Conservation (phyloP, 2,113 vertebrate genomes). For the Gobiocypris rarus region DNA sequence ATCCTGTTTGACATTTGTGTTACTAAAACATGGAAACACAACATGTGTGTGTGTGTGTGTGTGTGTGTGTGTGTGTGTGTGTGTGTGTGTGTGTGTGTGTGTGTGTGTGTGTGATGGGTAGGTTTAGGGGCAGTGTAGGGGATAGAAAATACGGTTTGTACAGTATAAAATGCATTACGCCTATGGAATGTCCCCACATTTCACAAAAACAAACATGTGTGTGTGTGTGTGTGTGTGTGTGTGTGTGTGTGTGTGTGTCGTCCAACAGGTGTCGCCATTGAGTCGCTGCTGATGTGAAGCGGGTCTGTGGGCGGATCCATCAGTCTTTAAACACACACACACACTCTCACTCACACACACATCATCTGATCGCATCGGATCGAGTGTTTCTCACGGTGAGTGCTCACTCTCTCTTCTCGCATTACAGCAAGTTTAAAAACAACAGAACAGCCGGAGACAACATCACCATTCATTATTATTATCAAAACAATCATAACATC, state of each 20-base stretch:
- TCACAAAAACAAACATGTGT: too few species aligned
- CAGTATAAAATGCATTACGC: too few species aligned
- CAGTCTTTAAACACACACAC: constrained; percentile 6
- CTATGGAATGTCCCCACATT: too few species aligned
- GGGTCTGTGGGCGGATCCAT: constrained; percentile 23
- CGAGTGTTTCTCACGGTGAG: constrained; percentile 23
- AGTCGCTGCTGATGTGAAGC: background rate
- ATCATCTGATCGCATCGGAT: background rate
- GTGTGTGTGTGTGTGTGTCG: background rate
- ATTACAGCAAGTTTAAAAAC: background rate
- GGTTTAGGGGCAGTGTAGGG: too few species aligned
- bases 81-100: too few species aligned
- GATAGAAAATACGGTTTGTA: too few species aligned
- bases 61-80: too few species aligned
- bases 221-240: background rate
- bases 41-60: too few species aligned
- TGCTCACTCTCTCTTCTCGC: background rate
- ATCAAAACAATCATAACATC: background rate
- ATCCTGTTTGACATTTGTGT: too few species aligned
- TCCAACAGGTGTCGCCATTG: constrained; percentile 13
- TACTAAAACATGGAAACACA: too few species aligned
- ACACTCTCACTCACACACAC: background rate
- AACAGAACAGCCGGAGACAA: background rate
- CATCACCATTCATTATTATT: background rate
- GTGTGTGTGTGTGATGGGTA: too few species aligned